These are phyloP conservation scores for Catagonus wagneri DNA, from an alignment of 2,113 vertebrate species.

Conservation along the genomic window DNA sequence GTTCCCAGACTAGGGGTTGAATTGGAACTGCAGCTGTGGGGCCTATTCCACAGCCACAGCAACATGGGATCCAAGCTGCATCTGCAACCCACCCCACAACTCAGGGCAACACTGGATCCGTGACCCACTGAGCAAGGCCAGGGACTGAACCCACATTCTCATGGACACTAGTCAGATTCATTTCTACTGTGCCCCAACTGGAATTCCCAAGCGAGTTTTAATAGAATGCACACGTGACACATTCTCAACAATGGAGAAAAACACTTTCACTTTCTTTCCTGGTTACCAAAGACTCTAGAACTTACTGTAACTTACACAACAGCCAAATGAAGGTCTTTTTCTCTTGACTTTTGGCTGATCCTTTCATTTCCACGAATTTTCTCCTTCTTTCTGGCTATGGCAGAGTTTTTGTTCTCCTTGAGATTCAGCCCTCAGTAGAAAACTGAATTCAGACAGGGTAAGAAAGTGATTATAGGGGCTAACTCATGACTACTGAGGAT, in stretches of 20 bases:
- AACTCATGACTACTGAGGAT: neutral
- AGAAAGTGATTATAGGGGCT: neutral
- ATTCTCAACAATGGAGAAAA: constrained; percentile 67
- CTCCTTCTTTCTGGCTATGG: constrained; percentile 16
- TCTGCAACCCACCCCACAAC: no score
- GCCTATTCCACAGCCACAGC: no score
- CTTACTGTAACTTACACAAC: constrained; percentile 11
- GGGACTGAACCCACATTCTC: no score
- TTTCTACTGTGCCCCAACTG: no score
- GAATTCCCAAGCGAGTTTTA: neutral
- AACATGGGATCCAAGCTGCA: no score
- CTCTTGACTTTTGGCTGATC: constrained; percentile 43
- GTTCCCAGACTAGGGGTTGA: no score
- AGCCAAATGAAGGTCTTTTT: constrained; percentile 63
- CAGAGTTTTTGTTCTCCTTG: neutral
- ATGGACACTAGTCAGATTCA: no score
- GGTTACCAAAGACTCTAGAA: constrained; percentile 40
- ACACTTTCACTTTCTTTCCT: neutral
- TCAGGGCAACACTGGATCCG: no score
- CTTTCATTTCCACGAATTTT: constrained; percentile 53
- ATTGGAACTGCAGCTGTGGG: no score
- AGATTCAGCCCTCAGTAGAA: neutral
- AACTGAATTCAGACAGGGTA: neutral
- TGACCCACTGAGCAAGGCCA: no score
- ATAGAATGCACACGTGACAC: neutral